Evolutionary conservation across 1,140 invertebrate species (phyloP).

Genomic region (Hycleus phaleratus): DNA sequence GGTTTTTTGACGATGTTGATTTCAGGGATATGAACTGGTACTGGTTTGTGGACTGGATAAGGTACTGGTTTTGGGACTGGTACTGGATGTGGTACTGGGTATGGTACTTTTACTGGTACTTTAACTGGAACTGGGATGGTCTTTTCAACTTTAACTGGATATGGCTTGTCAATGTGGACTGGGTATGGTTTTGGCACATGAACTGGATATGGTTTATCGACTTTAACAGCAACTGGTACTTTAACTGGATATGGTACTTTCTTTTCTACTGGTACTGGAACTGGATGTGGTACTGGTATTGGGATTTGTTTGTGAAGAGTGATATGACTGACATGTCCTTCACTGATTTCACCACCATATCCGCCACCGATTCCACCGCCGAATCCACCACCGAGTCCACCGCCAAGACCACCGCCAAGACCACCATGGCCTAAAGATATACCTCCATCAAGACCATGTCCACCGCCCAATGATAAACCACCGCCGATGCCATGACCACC

Average conservation of each 20-base stretch:
- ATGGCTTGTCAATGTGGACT: conserved; percentile 45
- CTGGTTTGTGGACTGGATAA: conserved; percentile 34
- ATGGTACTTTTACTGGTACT: conserved; percentile 51
- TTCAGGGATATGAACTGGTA: conserved; percentile 41
- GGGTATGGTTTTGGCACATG: conserved; percentile 32
- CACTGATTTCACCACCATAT: conserved; percentile 2
- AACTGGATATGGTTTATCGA: conserved; percentile 31
- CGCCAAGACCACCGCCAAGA: conserved; percentile 4
- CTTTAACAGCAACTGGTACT: conserved; percentile 37
- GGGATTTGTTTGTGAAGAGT: conserved; percentile 26
- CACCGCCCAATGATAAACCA: not conserved
- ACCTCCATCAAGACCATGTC: not conserved
- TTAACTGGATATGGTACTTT: conserved; percentile 32
- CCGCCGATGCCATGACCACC: conserved; percentile 2
- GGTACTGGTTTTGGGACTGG: conserved; percentile 26
- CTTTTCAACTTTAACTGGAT: conserved; percentile 47
- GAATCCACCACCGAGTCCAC: conserved; percentile 6
- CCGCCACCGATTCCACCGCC: conserved; percentile 12
- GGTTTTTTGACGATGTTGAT: conserved; percentile 49
- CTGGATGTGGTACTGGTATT: conserved; percentile 33
- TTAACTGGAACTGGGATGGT: conserved; percentile 52
- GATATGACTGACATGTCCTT: not conserved
- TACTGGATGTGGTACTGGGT: conserved; percentile 45
- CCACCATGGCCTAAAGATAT: conserved; percentile 14
- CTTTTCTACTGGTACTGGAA: conserved; percentile 37